phyloP scores from a whole-genome alignment of 1,140 invertebrate species.

The Calephelis nemesis region DNA sequence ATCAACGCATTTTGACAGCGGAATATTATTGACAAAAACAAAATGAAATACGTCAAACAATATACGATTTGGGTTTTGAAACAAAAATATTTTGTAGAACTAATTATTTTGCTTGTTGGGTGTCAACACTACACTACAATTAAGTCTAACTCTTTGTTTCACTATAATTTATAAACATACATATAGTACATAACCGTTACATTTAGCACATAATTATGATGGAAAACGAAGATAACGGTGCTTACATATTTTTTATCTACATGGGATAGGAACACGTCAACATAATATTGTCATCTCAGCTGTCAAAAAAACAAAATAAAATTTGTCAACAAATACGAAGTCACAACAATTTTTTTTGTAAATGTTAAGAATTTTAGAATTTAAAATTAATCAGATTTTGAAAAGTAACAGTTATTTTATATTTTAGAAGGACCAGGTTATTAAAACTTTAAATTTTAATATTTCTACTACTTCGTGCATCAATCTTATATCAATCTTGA shows the following conservation, averaged over 20 bases:
- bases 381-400: background rate
- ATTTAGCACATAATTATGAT: too few species aligned
- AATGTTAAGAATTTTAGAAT: constrained; percentile 9
- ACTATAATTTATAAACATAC: too few species aligned
- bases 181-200: too few species aligned
- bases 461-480: background rate
- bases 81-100: too few species aligned
- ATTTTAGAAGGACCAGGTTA: background rate
- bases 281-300: constrained; percentile 10
- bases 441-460: background rate
- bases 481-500: background rate
- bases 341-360: constrained; percentile 28
- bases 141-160: too few species aligned
- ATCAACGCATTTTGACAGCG: constrained; percentile 12
- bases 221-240: too few species aligned
- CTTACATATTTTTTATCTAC: background rate
- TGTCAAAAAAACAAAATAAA: constrained; percentile 24
- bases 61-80: too few species aligned
- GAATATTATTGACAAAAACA: background rate
- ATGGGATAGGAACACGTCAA: constrained; percentile 28
- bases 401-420: background rate
- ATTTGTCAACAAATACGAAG: constrained; percentile 27
- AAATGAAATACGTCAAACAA: too few species aligned
- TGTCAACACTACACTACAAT: too few species aligned
- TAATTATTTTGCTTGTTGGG: too few species aligned